Evolutionary conservation across 1,140 invertebrate genomes (phyloP).

Genomic region (Drosophila repletoides): DNA sequence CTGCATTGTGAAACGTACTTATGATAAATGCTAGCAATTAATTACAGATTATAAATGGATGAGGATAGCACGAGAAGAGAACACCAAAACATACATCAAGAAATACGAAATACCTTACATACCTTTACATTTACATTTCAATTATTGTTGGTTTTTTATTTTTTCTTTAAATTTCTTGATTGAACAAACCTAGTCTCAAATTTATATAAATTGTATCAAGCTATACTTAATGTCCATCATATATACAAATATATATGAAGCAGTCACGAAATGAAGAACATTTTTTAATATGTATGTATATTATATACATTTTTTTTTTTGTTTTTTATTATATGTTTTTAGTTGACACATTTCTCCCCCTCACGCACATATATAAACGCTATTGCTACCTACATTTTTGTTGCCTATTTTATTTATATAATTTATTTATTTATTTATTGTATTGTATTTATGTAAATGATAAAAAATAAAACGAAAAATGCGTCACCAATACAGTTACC

Average conservation of each 20-base stretch:
- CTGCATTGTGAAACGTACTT: constrained; percentile 75
- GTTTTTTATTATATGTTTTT: constrained; percentile 30
- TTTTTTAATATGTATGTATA: constrained; percentile 21
- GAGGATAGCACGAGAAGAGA: constrained; percentile 19
- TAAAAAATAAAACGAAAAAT: constrained; percentile 23
- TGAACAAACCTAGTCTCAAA: constrained; percentile 69
- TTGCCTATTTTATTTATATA: constrained; percentile 71
- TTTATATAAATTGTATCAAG: constrained; percentile 13
- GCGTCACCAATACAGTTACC: constrained; percentile 30
- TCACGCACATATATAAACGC: constrained; percentile 2
- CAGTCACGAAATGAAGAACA: constrained; percentile 1
- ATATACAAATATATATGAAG: constrained; percentile 10
- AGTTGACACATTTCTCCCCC: constrained; percentile 10
- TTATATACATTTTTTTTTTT: constrained; percentile 15
- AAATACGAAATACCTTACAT: neutral
- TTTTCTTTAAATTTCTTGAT: constrained; percentile 1
- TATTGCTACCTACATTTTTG: constrained; percentile 38
- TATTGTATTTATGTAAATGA: constrained; percentile 73
- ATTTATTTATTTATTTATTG: constrained; percentile 77
- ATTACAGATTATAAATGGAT: constrained; percentile 36
- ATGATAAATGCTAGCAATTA: constrained; percentile 72
- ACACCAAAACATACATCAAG: neutral
- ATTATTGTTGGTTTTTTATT: constrained; percentile 1
- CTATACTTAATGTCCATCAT: constrained; percentile 45
- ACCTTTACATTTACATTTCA: constrained; percentile 11